A percentile compares a stretch with the other conserved stretches of the same genome.
These are phyloP conservation scores for Chionoecetes opilio DNA, from an alignment of 1,140 invertebrate genomes.

Conservation along the genomic window DNA sequence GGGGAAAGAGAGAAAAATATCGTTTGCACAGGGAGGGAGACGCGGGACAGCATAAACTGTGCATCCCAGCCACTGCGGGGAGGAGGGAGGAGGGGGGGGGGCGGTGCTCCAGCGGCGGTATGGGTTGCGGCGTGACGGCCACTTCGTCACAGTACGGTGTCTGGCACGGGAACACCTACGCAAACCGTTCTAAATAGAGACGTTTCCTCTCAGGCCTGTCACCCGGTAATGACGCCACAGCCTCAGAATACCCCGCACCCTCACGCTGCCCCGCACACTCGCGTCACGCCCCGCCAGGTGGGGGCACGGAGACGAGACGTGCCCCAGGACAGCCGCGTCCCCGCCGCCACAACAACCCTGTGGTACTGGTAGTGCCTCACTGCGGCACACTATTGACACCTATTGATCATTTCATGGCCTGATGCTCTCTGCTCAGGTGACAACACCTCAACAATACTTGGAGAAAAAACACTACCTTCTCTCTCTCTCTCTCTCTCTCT, in stretches of 20 bases:
- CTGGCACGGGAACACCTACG: slow-evolving; percentile 23
- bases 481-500: slow-evolving; percentile 39
- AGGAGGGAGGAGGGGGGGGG: background rate
- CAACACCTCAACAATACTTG: background rate
- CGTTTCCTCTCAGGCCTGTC: background rate
- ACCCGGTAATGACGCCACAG: background rate
- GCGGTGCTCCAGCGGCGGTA: background rate
- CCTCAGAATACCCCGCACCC: background rate
- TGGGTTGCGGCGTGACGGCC: background rate
- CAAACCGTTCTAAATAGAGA: slow-evolving; percentile 19
- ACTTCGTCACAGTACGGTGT: slow-evolving; percentile 5
- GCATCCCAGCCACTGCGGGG: background rate
- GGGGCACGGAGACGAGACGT: background rate
- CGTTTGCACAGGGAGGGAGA: background rate
- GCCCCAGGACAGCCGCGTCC: background rate
- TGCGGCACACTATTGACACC: background rate
- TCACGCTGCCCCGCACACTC: background rate
- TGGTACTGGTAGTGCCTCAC: too few relatives aligned
- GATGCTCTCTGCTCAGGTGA: background rate
- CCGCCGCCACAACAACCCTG: background rate
- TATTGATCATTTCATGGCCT: background rate
- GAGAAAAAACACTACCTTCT: background rate
- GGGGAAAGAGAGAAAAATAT: background rate
- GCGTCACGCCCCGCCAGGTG: background rate
- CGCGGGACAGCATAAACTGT: background rate